These are phyloP conservation scores for Morone saxatilis DNA, from an alignment of 2,113 vertebrate species.

Conservation along the genomic window DNA sequence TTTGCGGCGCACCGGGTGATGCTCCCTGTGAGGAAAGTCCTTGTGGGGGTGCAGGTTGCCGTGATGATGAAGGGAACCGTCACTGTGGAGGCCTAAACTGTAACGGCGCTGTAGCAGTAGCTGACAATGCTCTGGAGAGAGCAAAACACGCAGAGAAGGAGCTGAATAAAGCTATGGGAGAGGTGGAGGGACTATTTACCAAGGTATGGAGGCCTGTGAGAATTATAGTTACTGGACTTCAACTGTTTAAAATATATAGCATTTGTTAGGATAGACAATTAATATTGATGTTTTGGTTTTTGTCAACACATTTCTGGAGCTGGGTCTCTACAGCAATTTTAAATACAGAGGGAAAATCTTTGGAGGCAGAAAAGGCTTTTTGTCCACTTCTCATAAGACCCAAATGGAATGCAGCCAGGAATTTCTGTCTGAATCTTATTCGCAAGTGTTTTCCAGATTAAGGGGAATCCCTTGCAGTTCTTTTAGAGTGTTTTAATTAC, in stretches of 20 bases:
- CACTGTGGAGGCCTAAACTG: conserved; percentile 96
- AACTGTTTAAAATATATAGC: not conserved
- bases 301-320: not conserved
- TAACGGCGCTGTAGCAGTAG: conserved; percentile 87
- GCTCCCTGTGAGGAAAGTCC: conserved; percentile 90
- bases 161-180: conserved; percentile 89
- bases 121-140: conserved; percentile 89
- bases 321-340: not conserved
- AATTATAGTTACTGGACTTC: not conserved
- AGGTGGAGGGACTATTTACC: conserved; percentile 88
- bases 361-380: not conserved
- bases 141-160: conserved; percentile 90
- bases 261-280: not conserved
- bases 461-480: not conserved
- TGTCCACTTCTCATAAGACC: not conserved
- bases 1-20: conserved; percentile 89
- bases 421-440: not conserved
- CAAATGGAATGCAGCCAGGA: not conserved
- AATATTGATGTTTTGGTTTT: not conserved
- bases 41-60: conserved; percentile 94
- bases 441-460: not conserved
- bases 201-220: conserved; percentile 77
- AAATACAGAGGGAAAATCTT: not conserved
- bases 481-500: not conserved
- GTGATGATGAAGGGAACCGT: conserved; percentile 90